phyloP scores from a whole-genome alignment of 2,888 invertebrate genomes.

The Criorhina ranunculi region DNA sequence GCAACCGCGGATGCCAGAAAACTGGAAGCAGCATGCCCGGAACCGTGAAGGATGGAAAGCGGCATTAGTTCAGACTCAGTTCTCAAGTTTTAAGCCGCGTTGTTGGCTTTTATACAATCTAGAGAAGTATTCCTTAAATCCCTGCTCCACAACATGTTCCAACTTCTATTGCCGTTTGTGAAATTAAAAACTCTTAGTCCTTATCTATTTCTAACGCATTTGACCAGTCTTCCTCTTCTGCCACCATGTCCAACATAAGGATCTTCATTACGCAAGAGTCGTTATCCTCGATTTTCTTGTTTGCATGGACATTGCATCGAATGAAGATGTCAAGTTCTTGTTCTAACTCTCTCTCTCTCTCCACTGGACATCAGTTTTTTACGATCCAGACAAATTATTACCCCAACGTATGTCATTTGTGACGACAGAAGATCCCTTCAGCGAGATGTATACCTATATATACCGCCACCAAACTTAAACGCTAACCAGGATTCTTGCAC shows the following conservation, averaged over 20 bases:
- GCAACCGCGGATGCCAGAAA: too few species aligned
- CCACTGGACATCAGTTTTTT: slow-evolving; percentile 62
- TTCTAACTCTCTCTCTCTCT: background rate
- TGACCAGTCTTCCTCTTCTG: background rate
- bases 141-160: too few species aligned
- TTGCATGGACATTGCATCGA: slow-evolving; percentile 14
- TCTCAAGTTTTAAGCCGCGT: too few species aligned
- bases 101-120: too few species aligned
- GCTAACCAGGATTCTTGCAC: slow-evolving; percentile 28
- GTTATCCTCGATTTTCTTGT: slow-evolving; percentile 21
- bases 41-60: too few species aligned
- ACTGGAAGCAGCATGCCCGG: too few species aligned
- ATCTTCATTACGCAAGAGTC: slow-evolving; percentile 30
- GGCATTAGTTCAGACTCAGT: too few species aligned
- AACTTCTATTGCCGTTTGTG: too few species aligned
- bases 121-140: too few species aligned
- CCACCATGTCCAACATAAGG: background rate
- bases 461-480: slow-evolving; percentile 7
- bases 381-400: slow-evolving; percentile 72
- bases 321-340: slow-evolving; percentile 53
- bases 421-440: slow-evolving; percentile 49
- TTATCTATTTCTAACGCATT: background rate
- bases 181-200: background rate
- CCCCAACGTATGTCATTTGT: slow-evolving; percentile 65
- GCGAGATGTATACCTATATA: background rate